Evolutionary conservation across 1,140 invertebrate genomes (phyloP).

Genomic region (Oppia nitens): DNA sequence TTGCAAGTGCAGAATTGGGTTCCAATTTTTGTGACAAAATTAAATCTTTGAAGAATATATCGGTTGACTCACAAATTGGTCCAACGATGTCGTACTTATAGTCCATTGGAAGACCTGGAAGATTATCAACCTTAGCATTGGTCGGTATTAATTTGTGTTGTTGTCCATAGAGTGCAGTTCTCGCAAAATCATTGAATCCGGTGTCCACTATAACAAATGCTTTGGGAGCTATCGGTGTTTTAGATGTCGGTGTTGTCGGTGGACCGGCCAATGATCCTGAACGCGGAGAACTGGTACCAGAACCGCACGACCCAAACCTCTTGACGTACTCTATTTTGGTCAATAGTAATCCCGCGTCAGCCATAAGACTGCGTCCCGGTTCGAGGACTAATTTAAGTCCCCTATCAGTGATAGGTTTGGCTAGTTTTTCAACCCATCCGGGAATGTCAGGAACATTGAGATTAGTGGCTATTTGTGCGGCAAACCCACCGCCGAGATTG

Average conservation of each 20-base stretch:
- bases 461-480: constrained; percentile 25
- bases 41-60: constrained; percentile 31
- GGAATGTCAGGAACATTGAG: constrained; percentile 14
- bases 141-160: constrained; percentile 28
- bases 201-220: constrained; percentile 24
- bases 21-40: constrained; percentile 21
- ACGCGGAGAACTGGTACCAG: constrained; percentile 4
- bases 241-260: background rate
- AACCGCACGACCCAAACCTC: background rate
- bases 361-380: constrained; percentile 30
- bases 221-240: constrained; percentile 10
- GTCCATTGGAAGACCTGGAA: background rate
- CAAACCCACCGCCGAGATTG: constrained; percentile 32
- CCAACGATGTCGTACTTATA: constrained; percentile 30
- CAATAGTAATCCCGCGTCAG: constrained; percentile 29
- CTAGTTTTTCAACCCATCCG: constrained; percentile 19
- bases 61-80: constrained; percentile 33
- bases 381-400: constrained; percentile 28
- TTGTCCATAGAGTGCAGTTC: constrained; percentile 30
- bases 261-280: constrained; percentile 4
- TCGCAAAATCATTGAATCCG: constrained; percentile 25
- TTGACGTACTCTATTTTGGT: constrained; percentile 25
- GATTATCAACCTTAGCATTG: constrained; percentile 14
- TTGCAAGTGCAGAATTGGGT: constrained; percentile 25
- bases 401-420: constrained; percentile 17